phyloP scores from a whole-genome alignment of 2,888 invertebrate species.

The Hololepta plana region DNA sequence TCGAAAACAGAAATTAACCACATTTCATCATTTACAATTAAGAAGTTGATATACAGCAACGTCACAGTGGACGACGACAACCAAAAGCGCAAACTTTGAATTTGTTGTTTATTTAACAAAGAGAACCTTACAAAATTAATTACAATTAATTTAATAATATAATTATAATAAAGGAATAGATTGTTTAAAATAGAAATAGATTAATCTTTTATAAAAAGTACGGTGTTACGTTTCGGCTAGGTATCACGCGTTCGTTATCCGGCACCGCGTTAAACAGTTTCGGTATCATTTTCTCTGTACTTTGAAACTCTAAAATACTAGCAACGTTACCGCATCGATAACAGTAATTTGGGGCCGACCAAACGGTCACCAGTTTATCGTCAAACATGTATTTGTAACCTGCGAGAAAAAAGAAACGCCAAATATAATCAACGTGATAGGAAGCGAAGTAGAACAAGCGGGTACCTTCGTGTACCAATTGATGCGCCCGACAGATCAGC shows the following conservation, averaged over 20 bases:
- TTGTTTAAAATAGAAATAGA: no score
- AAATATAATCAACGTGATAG: neutral
- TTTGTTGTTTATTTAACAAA: no score
- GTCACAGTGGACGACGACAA: no score
- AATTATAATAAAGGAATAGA: no score
- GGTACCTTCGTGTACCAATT: conserved; percentile 93
- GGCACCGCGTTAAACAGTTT: conserved; percentile 94
- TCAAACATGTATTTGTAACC: conserved; percentile 98
- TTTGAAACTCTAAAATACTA: conserved; percentile 80
- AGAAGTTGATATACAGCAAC: no score
- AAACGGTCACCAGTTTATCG: conserved; percentile 90
- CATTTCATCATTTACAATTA: no score
- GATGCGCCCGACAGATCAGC: conserved; percentile 95
- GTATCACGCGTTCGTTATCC: conserved; percentile 83
- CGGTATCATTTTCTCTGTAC: conserved; percentile 55
- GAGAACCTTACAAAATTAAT: no score
- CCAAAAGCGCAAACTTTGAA: no score
- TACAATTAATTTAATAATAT: no score
- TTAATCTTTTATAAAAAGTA: conserved; percentile 77
- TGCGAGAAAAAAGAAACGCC: conserved; percentile 25
- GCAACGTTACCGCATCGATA: conserved; percentile 98
- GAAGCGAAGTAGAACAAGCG: conserved; percentile 3
- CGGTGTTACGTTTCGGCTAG: conserved; percentile 81
- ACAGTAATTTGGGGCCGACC: conserved; percentile 99
- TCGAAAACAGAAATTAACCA: no score